Conservation (phyloP, 2,797 vertebrate genomes). For the Acanthurus lineatus region DNA sequence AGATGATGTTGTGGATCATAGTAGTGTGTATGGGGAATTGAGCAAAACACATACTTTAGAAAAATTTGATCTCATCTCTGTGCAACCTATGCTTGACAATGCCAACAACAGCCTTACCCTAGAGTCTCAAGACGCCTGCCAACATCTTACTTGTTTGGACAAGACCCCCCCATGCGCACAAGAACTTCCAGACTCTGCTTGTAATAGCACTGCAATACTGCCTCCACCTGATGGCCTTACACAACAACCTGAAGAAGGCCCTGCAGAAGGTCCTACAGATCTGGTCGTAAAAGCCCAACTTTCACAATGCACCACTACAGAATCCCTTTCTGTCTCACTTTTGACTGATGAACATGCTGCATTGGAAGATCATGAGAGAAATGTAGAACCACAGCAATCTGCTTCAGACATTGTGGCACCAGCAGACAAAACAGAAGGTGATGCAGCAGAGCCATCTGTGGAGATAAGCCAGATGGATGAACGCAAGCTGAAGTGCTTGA, state of each 20-base stretch:
- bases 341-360: slow-evolving; percentile 48
- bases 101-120: slow-evolving; percentile 71
- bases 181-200: slow-evolving; percentile 29
- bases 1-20: slow-evolving; percentile 11
- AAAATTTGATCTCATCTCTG: slow-evolving; percentile 73
- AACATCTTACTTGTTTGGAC: slow-evolving; percentile 38
- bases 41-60: slow-evolving; percentile 39
- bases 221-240: slow-evolving; percentile 49
- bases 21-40: slow-evolving; percentile 19
- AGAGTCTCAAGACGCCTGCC: slow-evolving; percentile 45
- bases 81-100: slow-evolving; percentile 81
- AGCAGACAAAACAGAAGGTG: slow-evolving; percentile 41
- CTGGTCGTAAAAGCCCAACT: slow-evolving; percentile 57
- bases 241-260: slow-evolving; percentile 26
- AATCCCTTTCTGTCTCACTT: slow-evolving; percentile 70
- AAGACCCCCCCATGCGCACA: slow-evolving; percentile 15
- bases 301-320: slow-evolving; percentile 73
- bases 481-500: slow-evolving; percentile 90
- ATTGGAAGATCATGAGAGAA: slow-evolving; percentile 40
- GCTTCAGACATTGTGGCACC: slow-evolving; percentile 14
- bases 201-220: slow-evolving; percentile 32
- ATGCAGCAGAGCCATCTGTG: slow-evolving; percentile 25
- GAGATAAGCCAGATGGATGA: slow-evolving; percentile 86
- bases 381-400: slow-evolving; percentile 10
- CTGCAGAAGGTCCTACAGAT: slow-evolving; percentile 22